A percentile compares a stretch with the other conserved stretches of the same genome.
Evolutionary conservation across 2,797 vertebrate genomes (phyloP).

Genomic region (Potorous gilbertii): DNA sequence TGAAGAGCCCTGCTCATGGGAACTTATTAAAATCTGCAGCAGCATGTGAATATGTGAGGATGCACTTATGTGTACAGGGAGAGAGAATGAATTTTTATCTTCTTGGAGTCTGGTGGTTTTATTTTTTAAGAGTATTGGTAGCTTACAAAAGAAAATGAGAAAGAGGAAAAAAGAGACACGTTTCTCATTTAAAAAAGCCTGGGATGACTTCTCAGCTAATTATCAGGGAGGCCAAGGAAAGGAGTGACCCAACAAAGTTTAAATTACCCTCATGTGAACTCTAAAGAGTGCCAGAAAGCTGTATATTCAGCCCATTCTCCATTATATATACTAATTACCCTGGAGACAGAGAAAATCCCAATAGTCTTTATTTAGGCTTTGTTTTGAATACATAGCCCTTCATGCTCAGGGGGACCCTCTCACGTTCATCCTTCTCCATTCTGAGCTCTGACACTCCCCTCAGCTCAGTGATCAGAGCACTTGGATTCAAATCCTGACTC

Average conservation of each 20-base stretch:
- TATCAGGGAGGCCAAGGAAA: not conserved
- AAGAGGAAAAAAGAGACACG: not conserved
- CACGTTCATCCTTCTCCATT: not conserved
- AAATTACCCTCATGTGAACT: conserved; percentile 21
- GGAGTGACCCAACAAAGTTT: not conserved
- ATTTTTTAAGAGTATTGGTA: conserved; percentile 37
- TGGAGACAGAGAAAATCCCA: not conserved
- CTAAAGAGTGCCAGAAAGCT: not conserved
- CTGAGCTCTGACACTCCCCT: not conserved
- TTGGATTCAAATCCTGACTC: not conserved
- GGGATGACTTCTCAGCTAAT: not conserved
- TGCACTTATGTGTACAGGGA: conserved; percentile 59
- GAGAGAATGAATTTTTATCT: conserved; percentile 69
- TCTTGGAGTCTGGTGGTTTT: conserved; percentile 60
- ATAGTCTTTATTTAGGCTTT: not conserved
- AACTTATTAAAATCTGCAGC: conserved; percentile 75
- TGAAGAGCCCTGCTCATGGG: conserved; percentile 71
- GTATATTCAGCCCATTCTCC: not conserved
- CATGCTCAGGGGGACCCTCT: not conserved
- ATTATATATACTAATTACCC: conserved; percentile 25
- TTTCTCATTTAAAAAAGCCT: conserved; percentile 8
- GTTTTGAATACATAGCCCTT: not conserved
- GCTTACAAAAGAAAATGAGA: not conserved
- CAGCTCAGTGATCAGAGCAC: not conserved
- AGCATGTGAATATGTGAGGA: conserved; percentile 63